Percentiles rank a stretch among this genome's conserved stretches.
phyloP scores from a whole-genome alignment of 1,140 invertebrate genomes.

The Pteromalus puparum region DNA sequence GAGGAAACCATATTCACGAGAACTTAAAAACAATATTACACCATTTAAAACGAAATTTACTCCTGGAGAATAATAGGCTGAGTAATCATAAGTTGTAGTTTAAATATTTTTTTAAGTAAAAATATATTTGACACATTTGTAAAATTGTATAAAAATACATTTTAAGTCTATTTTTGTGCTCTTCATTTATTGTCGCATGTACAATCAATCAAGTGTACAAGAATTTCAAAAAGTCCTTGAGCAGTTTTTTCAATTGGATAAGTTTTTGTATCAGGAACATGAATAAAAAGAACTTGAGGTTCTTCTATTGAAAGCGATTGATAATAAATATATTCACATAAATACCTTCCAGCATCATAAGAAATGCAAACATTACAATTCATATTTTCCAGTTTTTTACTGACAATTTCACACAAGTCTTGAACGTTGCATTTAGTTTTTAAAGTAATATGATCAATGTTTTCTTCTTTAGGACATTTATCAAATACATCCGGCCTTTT shows the following conservation, averaged over 20 bases:
- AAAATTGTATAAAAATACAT: conserved; percentile 30
- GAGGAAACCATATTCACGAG: conserved; percentile 78
- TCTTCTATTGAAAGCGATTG: conserved; percentile 78
- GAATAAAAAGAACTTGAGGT: conserved; percentile 79
- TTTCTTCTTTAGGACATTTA: conserved; percentile 69
- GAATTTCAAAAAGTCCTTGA: conserved; percentile 76
- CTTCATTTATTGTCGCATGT: conserved; percentile 9
- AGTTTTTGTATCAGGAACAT: conserved; percentile 78
- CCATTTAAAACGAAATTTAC: conserved; percentile 81
- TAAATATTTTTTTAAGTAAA: conserved; percentile 35
- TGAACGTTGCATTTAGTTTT: conserved; percentile 70
- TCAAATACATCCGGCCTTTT: conserved; percentile 72
- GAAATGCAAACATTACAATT: conserved; percentile 67
- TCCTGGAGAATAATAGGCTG: conserved; percentile 51
- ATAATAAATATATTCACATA: conserved; percentile 84
- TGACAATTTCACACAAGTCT: conserved; percentile 71
- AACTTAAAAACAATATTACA: conserved; percentile 80
- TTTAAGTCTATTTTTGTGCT: neutral
- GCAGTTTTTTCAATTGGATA: conserved; percentile 76
- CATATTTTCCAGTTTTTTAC: conserved; percentile 62
- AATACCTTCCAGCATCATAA: conserved; percentile 76
- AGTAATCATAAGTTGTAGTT: conserved; percentile 32
- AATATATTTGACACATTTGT: conserved; percentile 39
- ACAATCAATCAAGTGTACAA: conserved; percentile 57
- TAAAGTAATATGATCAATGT: conserved; percentile 65